Percentiles rank a stretch among this genome's conserved stretches.
Evolutionary conservation across 1,140 invertebrate species (phyloP).

Genomic region (Ctenoplectra terminalis): DNA sequence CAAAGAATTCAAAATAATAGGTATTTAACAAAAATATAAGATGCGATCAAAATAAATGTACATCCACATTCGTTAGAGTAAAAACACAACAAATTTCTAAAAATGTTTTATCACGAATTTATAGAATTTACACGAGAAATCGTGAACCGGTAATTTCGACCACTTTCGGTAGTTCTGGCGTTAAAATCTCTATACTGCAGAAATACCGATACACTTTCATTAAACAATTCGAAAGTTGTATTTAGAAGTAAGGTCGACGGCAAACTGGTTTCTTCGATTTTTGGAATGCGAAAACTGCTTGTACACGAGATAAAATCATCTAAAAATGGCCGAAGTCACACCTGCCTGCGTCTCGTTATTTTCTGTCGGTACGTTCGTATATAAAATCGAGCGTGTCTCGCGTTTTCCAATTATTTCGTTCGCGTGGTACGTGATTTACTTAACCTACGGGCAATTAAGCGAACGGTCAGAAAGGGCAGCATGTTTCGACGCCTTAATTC

Average conservation of each 20-base stretch:
- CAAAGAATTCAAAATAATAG: too few relatives aligned
- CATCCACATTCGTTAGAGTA: too few relatives aligned
- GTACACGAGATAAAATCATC: background rate
- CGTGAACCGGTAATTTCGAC: too few relatives aligned
- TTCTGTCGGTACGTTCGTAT: background rate
- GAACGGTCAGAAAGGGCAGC: background rate
- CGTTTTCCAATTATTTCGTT: background rate
- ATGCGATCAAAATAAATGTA: too few relatives aligned
- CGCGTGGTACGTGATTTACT: background rate
- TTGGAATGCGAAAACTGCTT: too few relatives aligned
- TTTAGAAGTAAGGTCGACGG: background rate
- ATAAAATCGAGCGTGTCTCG: background rate
- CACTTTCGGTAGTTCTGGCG: too few relatives aligned
- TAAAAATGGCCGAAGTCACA: background rate
- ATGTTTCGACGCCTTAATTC: slow-evolving; percentile 14
- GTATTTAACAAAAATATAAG: too few relatives aligned
- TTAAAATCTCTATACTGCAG: background rate
- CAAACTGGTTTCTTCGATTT: slow-evolving; percentile 1
- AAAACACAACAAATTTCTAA: too few relatives aligned
- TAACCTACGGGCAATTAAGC: slow-evolving; percentile 1
- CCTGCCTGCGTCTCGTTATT: background rate
- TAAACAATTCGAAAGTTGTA: slow-evolving; percentile 11
- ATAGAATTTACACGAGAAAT: too few relatives aligned
- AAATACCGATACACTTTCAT: too few relatives aligned
- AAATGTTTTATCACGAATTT: too few relatives aligned